Base-by-base conservation (phyloP, 2,797 vertebrate species). In the Phoeniculus purpureus region DNA sequence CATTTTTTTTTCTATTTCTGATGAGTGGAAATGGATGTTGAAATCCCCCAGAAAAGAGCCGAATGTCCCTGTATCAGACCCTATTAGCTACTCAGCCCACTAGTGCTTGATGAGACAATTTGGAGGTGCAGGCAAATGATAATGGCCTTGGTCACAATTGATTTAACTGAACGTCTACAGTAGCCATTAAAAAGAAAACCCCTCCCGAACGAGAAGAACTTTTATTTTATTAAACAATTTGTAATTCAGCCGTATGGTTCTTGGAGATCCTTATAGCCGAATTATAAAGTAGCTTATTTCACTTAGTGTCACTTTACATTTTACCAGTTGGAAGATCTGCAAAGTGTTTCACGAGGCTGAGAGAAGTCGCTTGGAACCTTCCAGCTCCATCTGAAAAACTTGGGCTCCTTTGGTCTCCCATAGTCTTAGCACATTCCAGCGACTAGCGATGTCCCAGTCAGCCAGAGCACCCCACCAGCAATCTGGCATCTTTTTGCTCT, bases 291-390 rank as follows among this genome's bases (percentile, higher is more conserved):
- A 91, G 72, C 81, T 93, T 87, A 81, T 93, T 94, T 93, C 92
- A 93, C 90, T 94, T 94, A 94, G n/a, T 90, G 94, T 94, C 95
- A 92, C 92, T 94, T 94, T 79, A 81, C 66, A 54, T 96, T 95
- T 94, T 73, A 90, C 50, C 73, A 90, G 40, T 31, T 94, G 88
- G 88, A 93, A 95, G 92, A 94, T 61, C 81, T 85, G 90, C 64
- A 27, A 20, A 95, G 58, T 18, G 15, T 78, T 92, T 93, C 54
- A 66, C n/a, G 13, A 85, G 81, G 47, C 89, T 81, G 37, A 85
- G 74, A n/a, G 12, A 55, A 93, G 90, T 91, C 72, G 89, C 93
- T 92, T 67, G 76, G 87, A 96, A 89, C 89, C 87, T 89, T 94
- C 70, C 59, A 85, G 48, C 74, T 70, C 58, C 32, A 15, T 61